Percentiles rank a stretch among this genome's conserved stretches.
phyloP scores from a whole-genome alignment of 1,140 invertebrate species.

The Lamellibrachia luymesi region DNA sequence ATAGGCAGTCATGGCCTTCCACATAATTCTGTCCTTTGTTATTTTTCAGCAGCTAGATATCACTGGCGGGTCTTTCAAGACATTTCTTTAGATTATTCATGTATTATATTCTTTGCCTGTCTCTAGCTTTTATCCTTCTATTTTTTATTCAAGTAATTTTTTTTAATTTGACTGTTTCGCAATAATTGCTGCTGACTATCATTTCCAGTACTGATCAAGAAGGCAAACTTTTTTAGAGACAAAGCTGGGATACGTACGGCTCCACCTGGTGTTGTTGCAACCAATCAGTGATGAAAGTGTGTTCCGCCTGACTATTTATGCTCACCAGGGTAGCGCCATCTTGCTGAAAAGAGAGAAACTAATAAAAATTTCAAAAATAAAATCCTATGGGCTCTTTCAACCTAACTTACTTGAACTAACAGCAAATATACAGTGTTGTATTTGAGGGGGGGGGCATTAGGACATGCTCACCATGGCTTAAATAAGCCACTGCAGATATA shows the following conservation, averaged over 20 bases:
- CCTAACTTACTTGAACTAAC: not conserved
- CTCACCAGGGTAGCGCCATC: slow-evolving; percentile 70
- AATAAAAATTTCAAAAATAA: not conserved
- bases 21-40: not conserved
- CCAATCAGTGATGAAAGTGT: slow-evolving; percentile 78
- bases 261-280: slow-evolving; percentile 72
- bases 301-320: slow-evolving; percentile 79
- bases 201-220: not conserved
- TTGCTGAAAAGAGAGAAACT: not conserved
- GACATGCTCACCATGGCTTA: no score
- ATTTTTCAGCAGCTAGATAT: not conserved
- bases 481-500: no score
- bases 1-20: not conserved
- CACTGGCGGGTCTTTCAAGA: no score
- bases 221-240: not conserved
- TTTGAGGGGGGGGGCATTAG: no score
- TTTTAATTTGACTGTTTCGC: no score
- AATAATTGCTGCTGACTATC: no score
- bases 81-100: no score
- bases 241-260: not conserved
- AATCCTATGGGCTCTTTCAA: not conserved
- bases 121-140: no score
- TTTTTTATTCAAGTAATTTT: no score
- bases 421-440: not conserved
- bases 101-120: no score